Evolutionary conservation across 2,113 vertebrate genomes (phyloP).

Genomic region (Psittacus erithacus): DNA sequence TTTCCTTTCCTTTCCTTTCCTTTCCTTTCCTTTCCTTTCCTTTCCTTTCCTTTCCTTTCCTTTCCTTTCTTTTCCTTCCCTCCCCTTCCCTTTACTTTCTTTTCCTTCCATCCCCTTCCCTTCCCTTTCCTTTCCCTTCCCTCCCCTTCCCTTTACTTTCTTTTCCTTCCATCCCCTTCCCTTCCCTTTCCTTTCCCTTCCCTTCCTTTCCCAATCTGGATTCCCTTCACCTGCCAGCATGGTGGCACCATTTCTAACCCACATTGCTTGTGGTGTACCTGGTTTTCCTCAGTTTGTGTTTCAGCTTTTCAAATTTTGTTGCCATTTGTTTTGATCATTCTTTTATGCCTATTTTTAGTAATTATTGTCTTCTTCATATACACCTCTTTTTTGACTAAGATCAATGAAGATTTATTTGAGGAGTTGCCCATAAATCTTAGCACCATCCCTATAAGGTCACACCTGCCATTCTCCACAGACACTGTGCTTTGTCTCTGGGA

Average conservation of each 20-base stretch:
- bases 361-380: neutral
- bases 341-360: neutral
- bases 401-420: neutral
- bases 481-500: neutral
- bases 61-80: too few species aligned
- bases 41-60: too few species aligned
- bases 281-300: neutral
- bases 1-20: too few species aligned
- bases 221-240: neutral
- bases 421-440: neutral
- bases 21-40: too few species aligned
- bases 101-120: too few species aligned
- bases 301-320: neutral
- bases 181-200: too few species aligned
- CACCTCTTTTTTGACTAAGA: neutral
- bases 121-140: too few species aligned
- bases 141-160: too few species aligned
- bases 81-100: too few species aligned
- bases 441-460: neutral
- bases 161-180: too few species aligned
- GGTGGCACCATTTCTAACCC: neutral
- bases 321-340: neutral
- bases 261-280: neutral
- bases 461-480: neutral
- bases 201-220: neutral